These are phyloP conservation scores for Acronicta psi DNA, from an alignment of 2,888 invertebrate genomes.

Conservation along the genomic window DNA sequence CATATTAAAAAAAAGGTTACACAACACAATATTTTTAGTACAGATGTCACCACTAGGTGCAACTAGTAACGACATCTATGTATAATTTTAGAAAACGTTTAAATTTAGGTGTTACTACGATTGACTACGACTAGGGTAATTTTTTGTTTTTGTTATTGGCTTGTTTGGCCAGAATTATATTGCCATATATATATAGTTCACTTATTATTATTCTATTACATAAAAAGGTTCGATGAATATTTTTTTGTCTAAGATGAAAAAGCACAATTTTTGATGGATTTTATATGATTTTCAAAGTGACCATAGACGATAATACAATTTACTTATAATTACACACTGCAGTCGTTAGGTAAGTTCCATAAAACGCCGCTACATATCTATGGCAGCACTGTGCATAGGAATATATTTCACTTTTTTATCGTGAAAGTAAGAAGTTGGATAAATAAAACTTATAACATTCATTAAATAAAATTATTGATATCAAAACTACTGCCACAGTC, in stretches of 20 bases:
- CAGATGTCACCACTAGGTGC: conserved; percentile 2
- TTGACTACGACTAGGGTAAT: too few species aligned
- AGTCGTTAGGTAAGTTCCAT: conserved; percentile 50
- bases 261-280: neutral
- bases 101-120: too few species aligned
- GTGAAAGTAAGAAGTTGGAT: conserved; percentile 5
- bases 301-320: conserved; percentile 28
- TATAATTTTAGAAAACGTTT: neutral
- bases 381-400: conserved; percentile 53
- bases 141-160: too few species aligned
- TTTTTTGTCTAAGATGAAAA: too few species aligned
- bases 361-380: conserved; percentile 44
- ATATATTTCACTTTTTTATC: neutral
- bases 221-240: too few species aligned
- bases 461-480: conserved; percentile 8
- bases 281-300: conserved; percentile 41
- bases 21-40: neutral
- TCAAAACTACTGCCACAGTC: conserved; percentile 50
- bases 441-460: conserved; percentile 14
- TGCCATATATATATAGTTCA: too few species aligned
- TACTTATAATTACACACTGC: conserved; percentile 51
- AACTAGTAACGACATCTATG: too few species aligned
- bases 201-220: too few species aligned
- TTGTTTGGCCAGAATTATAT: too few species aligned
- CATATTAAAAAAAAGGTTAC: conserved; percentile 6